A percentile compares a stretch with the other conserved stretches of the same genome.
Conservation (phyloP, 1,140 invertebrate species). For the Pseudomyrmex pallidus region DNA sequence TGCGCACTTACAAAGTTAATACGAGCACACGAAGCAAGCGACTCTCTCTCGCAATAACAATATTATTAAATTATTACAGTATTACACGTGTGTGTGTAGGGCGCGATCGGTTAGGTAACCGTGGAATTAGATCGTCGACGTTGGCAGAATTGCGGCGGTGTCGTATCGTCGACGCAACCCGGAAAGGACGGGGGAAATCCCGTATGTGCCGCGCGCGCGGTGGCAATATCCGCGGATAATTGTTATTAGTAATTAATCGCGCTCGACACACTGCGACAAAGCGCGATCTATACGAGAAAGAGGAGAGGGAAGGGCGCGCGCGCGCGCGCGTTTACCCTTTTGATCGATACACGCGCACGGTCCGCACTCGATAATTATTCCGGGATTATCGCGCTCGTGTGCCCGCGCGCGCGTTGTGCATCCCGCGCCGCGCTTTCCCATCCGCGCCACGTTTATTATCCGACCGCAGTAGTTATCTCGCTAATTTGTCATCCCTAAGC, state of each 20-base stretch:
- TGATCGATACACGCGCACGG: conserved; percentile 54
- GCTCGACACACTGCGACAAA: conserved; percentile 2
- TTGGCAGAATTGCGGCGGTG: conserved; percentile 33
- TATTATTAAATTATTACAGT: conserved; percentile 39
- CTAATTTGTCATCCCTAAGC: conserved; percentile 73
- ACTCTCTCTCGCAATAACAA: conserved; percentile 2
- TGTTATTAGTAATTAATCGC: conserved; percentile 66
- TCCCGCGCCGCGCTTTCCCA: neutral
- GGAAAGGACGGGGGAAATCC: neutral
- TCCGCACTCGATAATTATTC: conserved; percentile 61
- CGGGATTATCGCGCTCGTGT: conserved; percentile 65
- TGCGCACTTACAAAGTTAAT: neutral
- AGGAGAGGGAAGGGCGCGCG: conserved; percentile 45
- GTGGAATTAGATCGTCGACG: conserved; percentile 43
- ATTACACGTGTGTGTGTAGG: conserved; percentile 15
- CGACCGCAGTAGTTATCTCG: conserved; percentile 68
- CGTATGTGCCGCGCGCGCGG: neutral
- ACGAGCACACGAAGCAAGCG: neutral
- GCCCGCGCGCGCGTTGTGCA: conserved; percentile 34
- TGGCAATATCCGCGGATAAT: conserved; percentile 51
- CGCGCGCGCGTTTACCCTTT: conserved; percentile 30
- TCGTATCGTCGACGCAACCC: conserved; percentile 36
- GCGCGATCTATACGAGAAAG: neutral
- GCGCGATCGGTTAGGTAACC: conserved; percentile 45
- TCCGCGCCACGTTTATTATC: conserved; percentile 66